Base-by-base conservation (phyloP, 2,888 invertebrate species). In the Drosophila hamatofila region DNA sequence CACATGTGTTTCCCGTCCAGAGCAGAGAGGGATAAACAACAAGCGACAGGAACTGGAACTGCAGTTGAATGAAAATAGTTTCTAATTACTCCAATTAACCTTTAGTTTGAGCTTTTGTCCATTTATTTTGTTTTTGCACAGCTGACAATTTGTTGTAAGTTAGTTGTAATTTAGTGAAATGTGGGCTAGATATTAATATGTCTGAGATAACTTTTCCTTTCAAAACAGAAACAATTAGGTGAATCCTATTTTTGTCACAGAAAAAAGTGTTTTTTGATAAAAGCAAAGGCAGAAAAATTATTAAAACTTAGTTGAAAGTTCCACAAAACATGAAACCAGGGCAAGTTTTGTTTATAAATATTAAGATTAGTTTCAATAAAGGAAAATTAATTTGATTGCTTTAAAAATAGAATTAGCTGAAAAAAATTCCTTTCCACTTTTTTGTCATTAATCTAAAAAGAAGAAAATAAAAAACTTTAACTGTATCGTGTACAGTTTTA, bases 81-180 rank as follows among this genome's bases (percentile, higher is more conserved):
- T 37, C 23, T 52, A 37, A 52, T 52, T 35, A 37, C 25, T 52
- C 1, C 35, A 52, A 49, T 37, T 37, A 52, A 23, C 21, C 21
- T 33, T 18, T 14, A 8, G 14, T 12, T 7, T 11, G 3, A 14
- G 14, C 33, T 9, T 23, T n/a, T 16, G 27, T 9, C 8, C 44
- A 6, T 7, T 46, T 12, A 1, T 30, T 18, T 12, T 14, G 14
- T 1, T 23, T 44, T 8, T n/a, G 25, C 9, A 0, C 27, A 27
- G 27, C 25, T 27, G n/a, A 48, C 9, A 30, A 9, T 27, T 48
- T n/a, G n/a, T n/a, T n/a, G n/a, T n/a, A n/a, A n/a, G n/a, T n/a
- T 27, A 2, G 3, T n/a, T 27, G 1, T 3, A 30, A 27, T 48
- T 18, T 4, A 25, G n/a, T 9, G 12, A 11, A 30, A 11, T 3